A percentile compares a stretch with the other conserved stretches of the same genome.
These are phyloP conservation scores for Tylochromis polylepis DNA, from an alignment of 2,113 vertebrate genomes.

Conservation along the genomic window DNA sequence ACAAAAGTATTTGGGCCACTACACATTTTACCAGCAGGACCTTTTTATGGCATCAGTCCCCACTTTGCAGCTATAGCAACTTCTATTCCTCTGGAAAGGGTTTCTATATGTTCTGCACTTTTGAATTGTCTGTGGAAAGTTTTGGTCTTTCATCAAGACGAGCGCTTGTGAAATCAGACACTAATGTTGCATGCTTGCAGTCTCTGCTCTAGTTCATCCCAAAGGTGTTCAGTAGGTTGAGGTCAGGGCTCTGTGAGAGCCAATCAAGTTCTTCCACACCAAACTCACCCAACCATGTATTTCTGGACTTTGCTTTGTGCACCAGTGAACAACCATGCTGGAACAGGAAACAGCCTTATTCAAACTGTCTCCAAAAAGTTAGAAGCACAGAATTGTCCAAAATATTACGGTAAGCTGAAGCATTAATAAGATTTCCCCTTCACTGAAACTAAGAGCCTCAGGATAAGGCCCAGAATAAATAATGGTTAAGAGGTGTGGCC, in stretches of 20 bases:
- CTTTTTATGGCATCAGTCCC: background rate
- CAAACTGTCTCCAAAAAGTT: background rate
- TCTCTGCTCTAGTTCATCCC: background rate
- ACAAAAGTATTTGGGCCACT: background rate
- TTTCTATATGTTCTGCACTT: background rate
- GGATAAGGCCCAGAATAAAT: background rate
- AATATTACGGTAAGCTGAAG: background rate
- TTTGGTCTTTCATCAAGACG: background rate
- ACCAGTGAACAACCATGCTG: background rate
- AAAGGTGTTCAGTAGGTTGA: background rate
- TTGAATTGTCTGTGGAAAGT: background rate
- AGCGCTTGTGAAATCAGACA: background rate
- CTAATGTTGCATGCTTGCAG: background rate
- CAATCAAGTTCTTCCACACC: background rate
- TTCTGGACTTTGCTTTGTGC: background rate
- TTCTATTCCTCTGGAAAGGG: background rate
- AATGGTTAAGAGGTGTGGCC: background rate
- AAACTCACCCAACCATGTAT: background rate
- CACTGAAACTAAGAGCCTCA: background rate
- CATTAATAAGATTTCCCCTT: background rate
- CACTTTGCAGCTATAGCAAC: background rate
- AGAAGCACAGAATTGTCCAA: background rate
- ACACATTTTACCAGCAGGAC: background rate
- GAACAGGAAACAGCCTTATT: background rate
- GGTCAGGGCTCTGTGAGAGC: background rate